These are phyloP conservation scores for Diplodus puntazzo DNA, from an alignment of 2,797 vertebrate genomes.

Conservation along the genomic window DNA sequence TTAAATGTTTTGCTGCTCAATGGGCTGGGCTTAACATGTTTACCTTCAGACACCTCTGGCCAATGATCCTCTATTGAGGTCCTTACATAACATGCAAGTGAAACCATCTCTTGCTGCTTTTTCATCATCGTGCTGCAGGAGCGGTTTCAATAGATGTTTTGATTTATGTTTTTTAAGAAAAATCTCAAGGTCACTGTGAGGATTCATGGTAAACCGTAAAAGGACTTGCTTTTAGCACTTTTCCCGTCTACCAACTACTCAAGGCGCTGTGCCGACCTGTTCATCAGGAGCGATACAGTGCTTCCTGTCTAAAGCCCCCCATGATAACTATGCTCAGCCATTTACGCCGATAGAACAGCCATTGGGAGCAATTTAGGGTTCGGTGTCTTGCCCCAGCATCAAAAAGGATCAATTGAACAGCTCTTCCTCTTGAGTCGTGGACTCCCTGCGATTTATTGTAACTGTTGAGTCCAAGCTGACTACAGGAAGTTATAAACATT, in stretches of 20 bases:
- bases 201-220: too few species aligned
- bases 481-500: background rate
- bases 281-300: too few species aligned
- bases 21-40: slow-evolving; percentile 26
- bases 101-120: background rate
- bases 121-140: background rate
- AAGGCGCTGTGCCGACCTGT: too few species aligned
- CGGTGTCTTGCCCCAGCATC: too few species aligned
- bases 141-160: slow-evolving; percentile 1
- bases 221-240: too few species aligned
- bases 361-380: too few species aligned
- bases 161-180: background rate
- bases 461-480: background rate
- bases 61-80: background rate
- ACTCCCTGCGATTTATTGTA: background rate
- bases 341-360: too few species aligned
- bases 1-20: slow-evolving; percentile 29
- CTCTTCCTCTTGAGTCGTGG: too few species aligned
- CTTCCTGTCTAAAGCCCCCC: too few species aligned
- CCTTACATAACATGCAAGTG: background rate
- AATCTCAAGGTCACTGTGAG: slow-evolving; percentile 4
- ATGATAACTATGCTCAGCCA: too few species aligned
- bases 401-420: too few species aligned
- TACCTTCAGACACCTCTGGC: slow-evolving; percentile 3
- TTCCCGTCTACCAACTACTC: too few species aligned